These are phyloP conservation scores for Anaspis maculata DNA, from an alignment of 2,888 invertebrate genomes.

Conservation along the genomic window DNA sequence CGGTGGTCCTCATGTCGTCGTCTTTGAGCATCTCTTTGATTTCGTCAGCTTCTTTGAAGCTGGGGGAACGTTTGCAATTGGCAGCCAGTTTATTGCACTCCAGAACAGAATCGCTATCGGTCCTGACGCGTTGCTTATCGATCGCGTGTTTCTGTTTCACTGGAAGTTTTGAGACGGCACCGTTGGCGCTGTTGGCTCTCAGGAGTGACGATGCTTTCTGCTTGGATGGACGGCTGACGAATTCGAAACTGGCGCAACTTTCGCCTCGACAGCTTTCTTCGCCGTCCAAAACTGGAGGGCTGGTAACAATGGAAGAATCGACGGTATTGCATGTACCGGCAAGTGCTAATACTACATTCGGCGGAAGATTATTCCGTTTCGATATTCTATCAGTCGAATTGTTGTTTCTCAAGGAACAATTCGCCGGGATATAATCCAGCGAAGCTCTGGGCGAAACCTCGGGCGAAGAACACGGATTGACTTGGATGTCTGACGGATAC, in stretches of 20 bases:
- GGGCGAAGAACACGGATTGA: constrained; percentile 37
- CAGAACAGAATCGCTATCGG: constrained; percentile 38
- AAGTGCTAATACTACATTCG: constrained; percentile 49
- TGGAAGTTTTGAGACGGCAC: constrained; percentile 19
- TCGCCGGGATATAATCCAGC: constrained; percentile 45
- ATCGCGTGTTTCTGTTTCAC: constrained; percentile 30
- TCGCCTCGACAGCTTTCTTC: constrained; percentile 56
- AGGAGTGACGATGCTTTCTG: constrained; percentile 24
- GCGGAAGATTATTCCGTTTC: constrained; percentile 43
- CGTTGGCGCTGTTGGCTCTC: constrained; percentile 33
- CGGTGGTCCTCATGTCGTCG: constrained; percentile 42
- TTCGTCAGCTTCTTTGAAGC: constrained; percentile 42
- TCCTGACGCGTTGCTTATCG: constrained; percentile 28
- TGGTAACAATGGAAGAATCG: constrained; percentile 44
- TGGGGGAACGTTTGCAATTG: constrained; percentile 40
- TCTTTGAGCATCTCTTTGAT: constrained; percentile 34
- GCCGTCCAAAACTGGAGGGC: constrained; percentile 51
- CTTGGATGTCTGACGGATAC: constrained; percentile 56
- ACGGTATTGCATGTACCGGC: constrained; percentile 43
- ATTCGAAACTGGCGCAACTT: constrained; percentile 58
- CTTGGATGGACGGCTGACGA: constrained; percentile 43
- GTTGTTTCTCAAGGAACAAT: constrained; percentile 40
- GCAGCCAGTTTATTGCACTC: constrained; percentile 40
- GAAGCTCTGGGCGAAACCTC: constrained; percentile 43
- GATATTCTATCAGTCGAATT: constrained; percentile 24